A percentile compares a stretch with the other conserved stretches of the same genome.
These are phyloP conservation scores for Protaetia brevitarsis DNA, from an alignment of 1,140 invertebrate genomes.

Conservation along the genomic window DNA sequence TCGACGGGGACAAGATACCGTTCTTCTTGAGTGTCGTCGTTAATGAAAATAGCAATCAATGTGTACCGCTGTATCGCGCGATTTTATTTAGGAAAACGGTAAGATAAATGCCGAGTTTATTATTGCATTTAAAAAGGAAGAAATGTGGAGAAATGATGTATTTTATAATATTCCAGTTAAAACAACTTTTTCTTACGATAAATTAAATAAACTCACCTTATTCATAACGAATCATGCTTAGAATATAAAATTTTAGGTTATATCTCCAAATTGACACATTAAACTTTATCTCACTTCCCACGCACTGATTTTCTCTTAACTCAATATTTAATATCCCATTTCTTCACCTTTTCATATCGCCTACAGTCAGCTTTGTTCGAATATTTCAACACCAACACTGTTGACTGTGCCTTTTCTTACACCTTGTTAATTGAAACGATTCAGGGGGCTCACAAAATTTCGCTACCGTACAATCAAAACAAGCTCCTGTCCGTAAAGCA, in stretches of 20 bases:
- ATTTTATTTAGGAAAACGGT: slow-evolving; percentile 83
- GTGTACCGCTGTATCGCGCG: slow-evolving; percentile 74
- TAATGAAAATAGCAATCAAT: slow-evolving; percentile 75
- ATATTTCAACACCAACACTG: too few relatives aligned
- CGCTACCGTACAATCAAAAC: slow-evolving; percentile 69
- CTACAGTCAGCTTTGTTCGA: too few relatives aligned
- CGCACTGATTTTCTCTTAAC: too few relatives aligned
- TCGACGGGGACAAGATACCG: slow-evolving; percentile 72
- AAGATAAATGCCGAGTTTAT: slow-evolving; percentile 38
- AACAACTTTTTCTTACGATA: background rate
- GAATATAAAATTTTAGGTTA: too few relatives aligned
- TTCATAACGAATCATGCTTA: background rate
- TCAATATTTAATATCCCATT: too few relatives aligned
- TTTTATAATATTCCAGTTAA: too few relatives aligned
- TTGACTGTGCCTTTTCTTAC: too few relatives aligned
- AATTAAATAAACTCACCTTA: too few relatives aligned
- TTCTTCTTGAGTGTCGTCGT: slow-evolving; percentile 81
- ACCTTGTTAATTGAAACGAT: slow-evolving; percentile 34
- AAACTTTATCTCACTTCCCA: too few relatives aligned
- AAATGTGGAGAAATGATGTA: too few relatives aligned
- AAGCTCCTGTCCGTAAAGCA: slow-evolving; percentile 79
- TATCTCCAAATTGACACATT: too few relatives aligned
- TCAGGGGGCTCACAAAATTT: slow-evolving; percentile 82
- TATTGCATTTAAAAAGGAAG: background rate
- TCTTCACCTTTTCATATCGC: too few relatives aligned